Percentiles rank a stretch among this genome's conserved stretches.
phyloP scores from a whole-genome alignment of 2,888 invertebrate species.

The Choristoneura rosaceana region DNA sequence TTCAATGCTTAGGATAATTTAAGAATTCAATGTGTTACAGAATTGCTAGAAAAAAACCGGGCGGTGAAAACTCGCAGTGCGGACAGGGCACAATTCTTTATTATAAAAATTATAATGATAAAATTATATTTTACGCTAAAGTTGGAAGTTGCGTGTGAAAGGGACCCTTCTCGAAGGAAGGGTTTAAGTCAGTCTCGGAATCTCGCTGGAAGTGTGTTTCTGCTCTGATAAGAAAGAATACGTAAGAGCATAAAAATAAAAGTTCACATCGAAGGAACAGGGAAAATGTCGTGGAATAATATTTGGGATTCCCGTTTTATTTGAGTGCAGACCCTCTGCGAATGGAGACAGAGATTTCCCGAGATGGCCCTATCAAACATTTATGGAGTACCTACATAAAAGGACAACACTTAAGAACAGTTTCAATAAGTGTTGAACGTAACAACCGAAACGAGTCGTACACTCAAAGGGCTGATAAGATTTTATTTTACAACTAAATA shows the following conservation, averaged over 20 bases:
- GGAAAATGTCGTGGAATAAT: slow-evolving; percentile 84
- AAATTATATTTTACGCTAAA: not conserved
- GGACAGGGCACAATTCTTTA: not conserved
- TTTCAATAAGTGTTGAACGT: slow-evolving; percentile 81
- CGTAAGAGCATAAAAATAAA: slow-evolving; percentile 85
- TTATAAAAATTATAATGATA: not conserved
- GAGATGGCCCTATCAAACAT: slow-evolving; percentile 85
- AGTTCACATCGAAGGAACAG: slow-evolving; percentile 82
- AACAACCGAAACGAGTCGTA: slow-evolving; percentile 57
- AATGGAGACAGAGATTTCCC: slow-evolving; percentile 85
- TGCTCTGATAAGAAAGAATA: slow-evolving; percentile 82
- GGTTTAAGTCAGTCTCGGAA: slow-evolving; percentile 81
- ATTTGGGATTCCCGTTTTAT: slow-evolving; percentile 85
- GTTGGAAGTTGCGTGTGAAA: slow-evolving; percentile 17
- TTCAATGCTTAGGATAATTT: too few species aligned
- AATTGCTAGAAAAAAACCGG: too few species aligned
- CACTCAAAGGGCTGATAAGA: slow-evolving; percentile 24
- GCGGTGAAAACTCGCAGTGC: too few species aligned
- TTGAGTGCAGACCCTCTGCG: slow-evolving; percentile 83
- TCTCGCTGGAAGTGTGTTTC: slow-evolving; percentile 79
- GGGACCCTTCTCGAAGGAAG: slow-evolving; percentile 60
- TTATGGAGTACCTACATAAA: slow-evolving; percentile 85
- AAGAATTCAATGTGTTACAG: too few species aligned
- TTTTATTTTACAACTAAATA: slow-evolving; percentile 22
- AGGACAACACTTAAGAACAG: slow-evolving; percentile 84